Base-by-base conservation (phyloP, 2,888 invertebrate genomes). In the Acrobasis suavella region DNA sequence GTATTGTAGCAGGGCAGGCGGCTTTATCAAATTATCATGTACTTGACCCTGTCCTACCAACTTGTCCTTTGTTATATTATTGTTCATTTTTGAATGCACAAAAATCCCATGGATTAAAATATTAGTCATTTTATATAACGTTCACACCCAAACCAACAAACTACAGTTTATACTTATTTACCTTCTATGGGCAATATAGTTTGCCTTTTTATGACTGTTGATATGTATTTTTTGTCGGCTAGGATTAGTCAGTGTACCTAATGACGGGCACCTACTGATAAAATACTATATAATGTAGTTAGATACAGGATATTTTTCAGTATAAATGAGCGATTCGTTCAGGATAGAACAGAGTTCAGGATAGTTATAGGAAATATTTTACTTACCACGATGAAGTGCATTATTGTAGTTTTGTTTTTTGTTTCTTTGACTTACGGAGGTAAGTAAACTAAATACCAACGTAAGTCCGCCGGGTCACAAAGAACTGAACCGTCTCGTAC, bases 31-130 rank as follows among this genome's bases (percentile, higher is more conserved):
- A 32, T 62, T 49, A 49, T 56, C 51, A 39, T 38, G 39, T 3
- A 38, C 39, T 12, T 50, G 55, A 51, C 42, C 58, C 39, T 51
- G 61, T 54, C 37, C 56, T 46, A 46, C 46, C 46, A 46, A 42
- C 16, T 42, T n/a, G 42, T 42, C 56, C 46, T 56, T n/a, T 22
- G 42, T 32, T 32, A 56, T 56, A 39, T 42, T 42, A 17, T 3
- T 51, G 37, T 46, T 46, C 46, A 32, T 32, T 7, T 32, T 8
- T 32, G 32, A 32, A 2, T 14, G 51, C 37, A n/a, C 32, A 22
- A 46, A 14, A 46, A 42, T 56, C 16, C 56, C 12, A 14, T 16
- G 12, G 56, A 38, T 42, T 56, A 37, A 38, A 51, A 17, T 51
- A 51, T 55, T 46, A 39, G 16, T 15, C 55, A 55, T 16, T 22